Base-by-base conservation (phyloP, 2,113 vertebrate species). In the Engraulis encrasicolus region DNA sequence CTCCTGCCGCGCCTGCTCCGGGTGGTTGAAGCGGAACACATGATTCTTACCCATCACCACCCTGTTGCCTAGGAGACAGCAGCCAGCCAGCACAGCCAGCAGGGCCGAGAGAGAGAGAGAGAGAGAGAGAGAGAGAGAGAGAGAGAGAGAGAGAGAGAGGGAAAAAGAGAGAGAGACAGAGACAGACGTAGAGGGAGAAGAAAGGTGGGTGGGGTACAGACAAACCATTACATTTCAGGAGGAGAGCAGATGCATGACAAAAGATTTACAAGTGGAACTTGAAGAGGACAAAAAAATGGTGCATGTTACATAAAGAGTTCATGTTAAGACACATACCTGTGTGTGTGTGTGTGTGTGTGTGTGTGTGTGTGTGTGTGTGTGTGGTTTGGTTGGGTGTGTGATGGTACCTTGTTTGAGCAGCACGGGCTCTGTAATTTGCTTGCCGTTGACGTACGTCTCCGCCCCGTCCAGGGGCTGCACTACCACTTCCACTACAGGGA, bases 1-100 rank as follows among this genome's bases (percentile, higher is more conserved):
- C 89, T 96, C 96, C 84, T 97, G 91, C 19, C 97, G 82, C 0
- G 97, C 96, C 94, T 98, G 97, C 89, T 98, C 97, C 0, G 97
- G 97, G 91, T 98, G 97, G 91, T 97, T 98, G 89, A 98, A 98
- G n/a, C 97, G 93, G 85, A 98, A 98, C 82, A 97, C 97, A 27
- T 98, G 97, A 93, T 96, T 98, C 95, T 97, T 98, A 38, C 97
- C 97, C 97, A 98, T 96, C 85, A 98, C 97, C 0, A 98, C 95
- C 45, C 97, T 95, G 91, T 96, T 95, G 6, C 97, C 97, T 98
- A 54, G 6, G 48, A 78, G 27, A 74, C 66, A 74, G 34, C 66
- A 34, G 40, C 40, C 40, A 45, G 40, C n/a, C n/a, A n/a, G n/a
- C n/a, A n/a, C n/a, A n/a, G n/a, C n/a, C n/a, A n/a, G n/a, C n/a